phyloP scores from a whole-genome alignment of 2,113 vertebrate genomes.

The Notarius quadriscutis region DNA sequence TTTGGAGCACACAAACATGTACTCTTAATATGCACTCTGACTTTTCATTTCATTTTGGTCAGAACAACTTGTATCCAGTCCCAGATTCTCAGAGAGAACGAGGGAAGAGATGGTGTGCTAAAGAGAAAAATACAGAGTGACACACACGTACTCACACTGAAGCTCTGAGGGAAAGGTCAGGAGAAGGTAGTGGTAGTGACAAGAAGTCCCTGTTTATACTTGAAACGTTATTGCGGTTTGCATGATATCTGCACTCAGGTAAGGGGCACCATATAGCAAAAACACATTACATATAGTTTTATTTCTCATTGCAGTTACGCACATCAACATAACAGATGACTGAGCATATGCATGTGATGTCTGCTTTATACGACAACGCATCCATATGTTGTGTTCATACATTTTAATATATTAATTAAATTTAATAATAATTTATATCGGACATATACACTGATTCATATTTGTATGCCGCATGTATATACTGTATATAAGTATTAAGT shows the following conservation, averaged over 20 bases:
- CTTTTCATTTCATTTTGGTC: slow-evolving; percentile 28
- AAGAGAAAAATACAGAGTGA: slow-evolving; percentile 14
- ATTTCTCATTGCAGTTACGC: neutral
- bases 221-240: neutral
- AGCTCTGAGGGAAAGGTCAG: slow-evolving; percentile 56
- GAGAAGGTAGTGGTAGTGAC: slow-evolving; percentile 30
- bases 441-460: neutral
- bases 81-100: neutral
- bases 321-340: slow-evolving; percentile 10
- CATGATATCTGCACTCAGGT: neutral
- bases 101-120: neutral
- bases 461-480: neutral
- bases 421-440: too few species aligned
- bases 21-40: slow-evolving; percentile 12
- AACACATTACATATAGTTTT: neutral
- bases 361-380: neutral
- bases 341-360: neutral
- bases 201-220: neutral
- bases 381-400: neutral
- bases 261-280: neutral
- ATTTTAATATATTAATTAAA: too few species aligned
- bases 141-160: neutral
- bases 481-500: neutral
- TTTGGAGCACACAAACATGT: neutral
- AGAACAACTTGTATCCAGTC: neutral